A percentile compares a stretch with the other conserved stretches of the same genome.
These are phyloP conservation scores for Pterocles burchelli DNA, from an alignment of 2,113 vertebrate species.

Conservation along the genomic window DNA sequence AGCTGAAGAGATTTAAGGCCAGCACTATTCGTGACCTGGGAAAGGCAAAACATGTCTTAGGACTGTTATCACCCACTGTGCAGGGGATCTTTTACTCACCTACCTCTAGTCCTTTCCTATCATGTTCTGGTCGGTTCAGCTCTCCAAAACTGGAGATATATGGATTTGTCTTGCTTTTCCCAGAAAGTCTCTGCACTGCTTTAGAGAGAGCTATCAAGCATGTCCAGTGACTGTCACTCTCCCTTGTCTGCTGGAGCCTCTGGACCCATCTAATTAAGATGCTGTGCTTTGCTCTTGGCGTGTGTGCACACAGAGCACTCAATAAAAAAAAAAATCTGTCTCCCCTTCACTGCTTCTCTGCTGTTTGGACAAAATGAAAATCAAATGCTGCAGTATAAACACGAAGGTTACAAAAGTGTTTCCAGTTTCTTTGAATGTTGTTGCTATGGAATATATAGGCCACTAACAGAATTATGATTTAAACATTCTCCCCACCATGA, in stretches of 20 bases:
- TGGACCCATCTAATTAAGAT: conserved; percentile 59
- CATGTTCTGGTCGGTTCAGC: background rate
- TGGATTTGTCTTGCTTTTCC: conserved; percentile 31
- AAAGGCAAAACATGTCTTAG: background rate
- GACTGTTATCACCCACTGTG: background rate
- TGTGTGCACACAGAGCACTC: conserved; percentile 35
- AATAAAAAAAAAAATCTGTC: conserved; percentile 44
- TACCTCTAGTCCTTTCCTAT: background rate
- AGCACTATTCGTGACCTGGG: background rate
- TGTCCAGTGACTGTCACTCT: conserved; percentile 50
- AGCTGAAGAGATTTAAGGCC: background rate
- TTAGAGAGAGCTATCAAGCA: conserved; percentile 58
- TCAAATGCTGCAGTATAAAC: conserved; percentile 37
- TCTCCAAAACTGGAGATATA: background rate
- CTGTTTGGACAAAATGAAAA: conserved; percentile 52
- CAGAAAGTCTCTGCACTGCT: conserved; percentile 2
- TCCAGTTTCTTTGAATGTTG: background rate
- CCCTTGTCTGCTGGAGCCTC: conserved; percentile 27
- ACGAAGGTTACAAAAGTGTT: background rate
- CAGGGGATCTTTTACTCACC: background rate
- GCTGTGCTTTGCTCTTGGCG: conserved; percentile 38
- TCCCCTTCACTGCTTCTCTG: conserved; percentile 39
- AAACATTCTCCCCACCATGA: background rate
- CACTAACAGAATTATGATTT: conserved; percentile 44
- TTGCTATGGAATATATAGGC: background rate